Base-by-base conservation (phyloP, 1,140 invertebrate species). In the Lethrus apterus region DNA sequence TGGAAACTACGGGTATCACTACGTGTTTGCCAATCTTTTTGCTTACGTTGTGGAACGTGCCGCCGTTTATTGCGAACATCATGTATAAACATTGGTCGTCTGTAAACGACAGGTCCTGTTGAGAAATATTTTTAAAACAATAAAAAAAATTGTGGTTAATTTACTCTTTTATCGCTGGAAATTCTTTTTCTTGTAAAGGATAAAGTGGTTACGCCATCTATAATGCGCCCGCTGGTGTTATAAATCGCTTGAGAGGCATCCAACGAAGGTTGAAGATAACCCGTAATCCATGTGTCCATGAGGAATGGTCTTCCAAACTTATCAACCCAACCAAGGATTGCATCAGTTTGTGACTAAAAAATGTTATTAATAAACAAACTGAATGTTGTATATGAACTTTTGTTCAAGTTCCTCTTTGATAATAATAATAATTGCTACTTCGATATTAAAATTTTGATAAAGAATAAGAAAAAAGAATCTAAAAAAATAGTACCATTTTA, bases 1-100 rank as follows among this genome's bases (percentile, higher is more conserved):
- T 68, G 0, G 89, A 90, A 9, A 93, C 70, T n/a, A 80, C 69
- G 0, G 92, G 92, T 2, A 80, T 77, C 2, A 68, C 66, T 33
- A 81, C 75, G 62, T 96, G 93, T 57, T 91, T 90, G 40, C 79
- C 72, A 26, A 92, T 90, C 56, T 85, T 85, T 65, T 92, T 93
- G 63, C 82, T 89, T 8, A 88, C 84, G 10, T 81, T 70, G 65
- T 93, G 83, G 65, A 86, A 91, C 3, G 66, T 71, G 2, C 92
- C 91, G 5, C 92, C 92, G 62, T 83, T 80, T 0, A 87, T 77
- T 1, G 88, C 85, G 72, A 90, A 95, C 75, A 94, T 84, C 63
- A 95, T 76, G 67, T 91, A 93, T 2, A 88, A 67, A 62, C 91
- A 95, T 35, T 83, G 72, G 4, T 82, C 78, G 55, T 91, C 82